phyloP scores from a whole-genome alignment of 1,140 invertebrate species.

The Eumaeus atala region DNA sequence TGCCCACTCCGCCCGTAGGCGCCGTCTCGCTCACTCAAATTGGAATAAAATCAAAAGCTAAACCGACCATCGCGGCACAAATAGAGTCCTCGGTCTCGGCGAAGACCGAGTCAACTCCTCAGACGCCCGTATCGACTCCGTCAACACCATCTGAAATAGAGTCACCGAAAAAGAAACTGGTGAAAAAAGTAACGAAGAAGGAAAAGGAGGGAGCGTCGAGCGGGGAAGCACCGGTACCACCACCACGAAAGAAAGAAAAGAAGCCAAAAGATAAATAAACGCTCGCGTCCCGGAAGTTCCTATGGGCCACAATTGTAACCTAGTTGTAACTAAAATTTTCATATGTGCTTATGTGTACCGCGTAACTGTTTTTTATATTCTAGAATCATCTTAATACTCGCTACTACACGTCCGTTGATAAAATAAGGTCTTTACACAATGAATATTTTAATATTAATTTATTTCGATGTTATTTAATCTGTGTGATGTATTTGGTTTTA shows the following conservation, averaged over 20 bases:
- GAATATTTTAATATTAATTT: constrained; percentile 29
- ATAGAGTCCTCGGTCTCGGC: constrained; percentile 49
- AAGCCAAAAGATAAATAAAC: constrained; percentile 70
- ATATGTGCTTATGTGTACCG: constrained; percentile 60
- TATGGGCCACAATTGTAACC: constrained; percentile 66
- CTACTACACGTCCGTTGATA: constrained; percentile 48
- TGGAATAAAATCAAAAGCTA: constrained; percentile 53
- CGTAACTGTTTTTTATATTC: constrained; percentile 52
- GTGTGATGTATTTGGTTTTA: constrained; percentile 35
- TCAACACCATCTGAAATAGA: constrained; percentile 30
- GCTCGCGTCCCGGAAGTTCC: constrained; percentile 47
- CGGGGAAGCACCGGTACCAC: constrained; percentile 63
- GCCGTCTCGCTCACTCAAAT: constrained; percentile 63
- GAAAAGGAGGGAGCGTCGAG: constrained; percentile 47
- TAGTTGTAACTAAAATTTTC: constrained; percentile 52
- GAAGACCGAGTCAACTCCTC: constrained; percentile 25
- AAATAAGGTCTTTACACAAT: constrained; percentile 7
- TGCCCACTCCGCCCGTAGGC: constrained; percentile 58
- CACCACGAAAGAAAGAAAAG: constrained; percentile 73
- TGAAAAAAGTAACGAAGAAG: constrained; percentile 65
- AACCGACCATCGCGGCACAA: constrained; percentile 45
- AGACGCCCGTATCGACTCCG: constrained; percentile 15
- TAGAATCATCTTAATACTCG: constrained; percentile 42
- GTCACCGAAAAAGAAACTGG: constrained; percentile 55
- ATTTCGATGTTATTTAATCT: constrained; percentile 10